Evolutionary conservation across 2,797 vertebrate genomes (phyloP).

Genomic region (Sandelia bainsii): DNA sequence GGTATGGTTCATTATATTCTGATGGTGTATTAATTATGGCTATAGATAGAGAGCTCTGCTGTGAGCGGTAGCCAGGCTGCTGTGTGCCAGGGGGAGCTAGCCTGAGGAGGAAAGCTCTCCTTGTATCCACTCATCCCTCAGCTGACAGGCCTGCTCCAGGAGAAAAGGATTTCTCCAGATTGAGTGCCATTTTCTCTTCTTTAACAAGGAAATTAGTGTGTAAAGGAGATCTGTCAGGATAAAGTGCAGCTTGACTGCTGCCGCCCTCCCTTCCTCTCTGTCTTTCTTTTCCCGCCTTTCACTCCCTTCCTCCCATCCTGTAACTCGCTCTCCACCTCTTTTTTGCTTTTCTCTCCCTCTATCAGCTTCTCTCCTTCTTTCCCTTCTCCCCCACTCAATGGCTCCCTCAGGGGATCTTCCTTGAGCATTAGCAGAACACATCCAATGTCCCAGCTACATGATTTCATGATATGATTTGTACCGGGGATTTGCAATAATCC

Average conservation of each 20-base stretch:
- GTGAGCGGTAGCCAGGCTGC: constrained; percentile 75
- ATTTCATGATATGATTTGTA: constrained; percentile 87
- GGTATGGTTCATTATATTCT: constrained; percentile 80
- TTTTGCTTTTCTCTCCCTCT: constrained; percentile 56
- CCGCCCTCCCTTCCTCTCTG: constrained; percentile 76
- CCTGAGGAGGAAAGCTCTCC: constrained; percentile 80
- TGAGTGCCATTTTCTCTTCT: constrained; percentile 85
- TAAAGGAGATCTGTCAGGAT: constrained; percentile 89
- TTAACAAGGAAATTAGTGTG: constrained; percentile 84
- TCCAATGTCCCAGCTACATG: constrained; percentile 78
- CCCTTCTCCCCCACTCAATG: constrained; percentile 72
- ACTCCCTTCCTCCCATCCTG: constrained; percentile 54
- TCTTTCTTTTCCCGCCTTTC: constrained; percentile 74
- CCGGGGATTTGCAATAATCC: constrained; percentile 85
- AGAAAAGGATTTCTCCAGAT: constrained; percentile 77
- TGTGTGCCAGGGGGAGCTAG: constrained; percentile 80
- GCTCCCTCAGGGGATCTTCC: constrained; percentile 80
- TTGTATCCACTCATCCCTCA: constrained; percentile 79
- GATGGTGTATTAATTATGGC: constrained; percentile 82
- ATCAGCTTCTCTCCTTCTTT: constrained; percentile 53
- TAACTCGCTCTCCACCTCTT: constrained; percentile 60
- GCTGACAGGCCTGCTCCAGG: constrained; percentile 82
- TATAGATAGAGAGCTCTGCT: constrained; percentile 78
- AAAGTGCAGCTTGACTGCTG: constrained; percentile 80
- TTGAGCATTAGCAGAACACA: constrained; percentile 82